Evolutionary conservation across 2,888 invertebrate genomes (phyloP).

Genomic region (Shargacucullia verbasci): DNA sequence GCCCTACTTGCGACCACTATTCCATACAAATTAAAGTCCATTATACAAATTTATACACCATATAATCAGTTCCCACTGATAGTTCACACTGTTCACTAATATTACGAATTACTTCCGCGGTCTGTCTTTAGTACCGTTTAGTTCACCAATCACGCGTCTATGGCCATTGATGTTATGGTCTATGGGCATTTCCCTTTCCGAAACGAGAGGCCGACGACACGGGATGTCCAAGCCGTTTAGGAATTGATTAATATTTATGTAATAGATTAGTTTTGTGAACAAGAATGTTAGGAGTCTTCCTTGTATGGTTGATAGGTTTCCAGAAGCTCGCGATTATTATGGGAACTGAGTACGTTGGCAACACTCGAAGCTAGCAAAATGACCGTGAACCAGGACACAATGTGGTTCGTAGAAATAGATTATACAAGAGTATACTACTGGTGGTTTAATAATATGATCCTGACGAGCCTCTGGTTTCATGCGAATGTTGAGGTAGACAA

Average conservation of each 20-base stretch:
- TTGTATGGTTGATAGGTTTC: constrained; percentile 3
- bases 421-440: too few species aligned
- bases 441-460: too few species aligned
- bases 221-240: constrained; percentile 54
- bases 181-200: constrained; percentile 67
- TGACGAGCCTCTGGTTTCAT: not conserved
- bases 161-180: constrained; percentile 51
- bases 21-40: too few species aligned
- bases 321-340: constrained; percentile 14
- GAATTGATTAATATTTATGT: constrained; percentile 32
- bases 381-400: constrained; percentile 5
- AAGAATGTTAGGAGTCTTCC: not conserved
- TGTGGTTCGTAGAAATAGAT: not conserved
- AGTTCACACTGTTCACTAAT: constrained; percentile 40
- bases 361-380: not conserved
- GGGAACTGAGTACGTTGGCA: constrained; percentile 35
- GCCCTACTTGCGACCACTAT: too few species aligned
- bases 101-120: constrained; percentile 58
- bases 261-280: constrained; percentile 18
- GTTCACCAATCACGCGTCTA: constrained; percentile 64
- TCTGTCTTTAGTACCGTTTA: constrained; percentile 54
- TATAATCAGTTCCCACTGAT: constrained; percentile 38
- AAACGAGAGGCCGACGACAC: constrained; percentile 67
- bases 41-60: not conserved
- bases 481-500: not conserved